These are phyloP conservation scores for Acleris cristana DNA, from an alignment of 2,888 invertebrate species.

Conservation along the genomic window DNA sequence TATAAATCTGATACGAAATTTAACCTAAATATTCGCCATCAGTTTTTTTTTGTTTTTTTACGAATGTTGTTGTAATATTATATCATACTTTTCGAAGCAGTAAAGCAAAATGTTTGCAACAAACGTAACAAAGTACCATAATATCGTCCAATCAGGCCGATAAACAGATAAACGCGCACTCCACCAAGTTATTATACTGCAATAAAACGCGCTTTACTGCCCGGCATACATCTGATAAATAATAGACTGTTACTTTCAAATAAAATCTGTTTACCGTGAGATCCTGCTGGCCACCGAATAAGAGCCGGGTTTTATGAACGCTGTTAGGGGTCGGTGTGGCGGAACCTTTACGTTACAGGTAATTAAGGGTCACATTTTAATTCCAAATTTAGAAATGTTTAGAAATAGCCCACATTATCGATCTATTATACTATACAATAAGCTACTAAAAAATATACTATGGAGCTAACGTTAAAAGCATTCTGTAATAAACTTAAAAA, in stretches of 20 bases:
- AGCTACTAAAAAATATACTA: too few relatives aligned
- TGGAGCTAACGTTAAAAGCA: too few relatives aligned
- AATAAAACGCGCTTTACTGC: constrained; percentile 65
- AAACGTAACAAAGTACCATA: background rate
- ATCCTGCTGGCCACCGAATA: constrained; percentile 46
- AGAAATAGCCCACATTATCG: too few relatives aligned
- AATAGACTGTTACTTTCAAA: constrained; percentile 62
- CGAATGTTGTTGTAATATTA: background rate
- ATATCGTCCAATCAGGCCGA: constrained; percentile 44
- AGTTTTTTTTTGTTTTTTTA: background rate
- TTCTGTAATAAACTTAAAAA: too few relatives aligned
- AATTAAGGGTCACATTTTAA: background rate
- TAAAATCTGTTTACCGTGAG: constrained; percentile 70
- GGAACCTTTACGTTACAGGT: background rate
- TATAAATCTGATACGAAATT: too few relatives aligned
- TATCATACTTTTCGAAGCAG: background rate
- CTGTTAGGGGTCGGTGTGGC: constrained; percentile 41
- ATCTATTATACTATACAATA: too few relatives aligned
- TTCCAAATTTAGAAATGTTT: too few relatives aligned
- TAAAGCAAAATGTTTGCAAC: constrained; percentile 1
- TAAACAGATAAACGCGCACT: constrained; percentile 75
- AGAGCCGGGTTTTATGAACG: constrained; percentile 43
- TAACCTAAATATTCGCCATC: too few relatives aligned
- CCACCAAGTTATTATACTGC: constrained; percentile 73
- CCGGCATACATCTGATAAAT: constrained; percentile 55